Conservation (phyloP, 2,113 vertebrate species). For the Oenanthe melanoleuca region DNA sequence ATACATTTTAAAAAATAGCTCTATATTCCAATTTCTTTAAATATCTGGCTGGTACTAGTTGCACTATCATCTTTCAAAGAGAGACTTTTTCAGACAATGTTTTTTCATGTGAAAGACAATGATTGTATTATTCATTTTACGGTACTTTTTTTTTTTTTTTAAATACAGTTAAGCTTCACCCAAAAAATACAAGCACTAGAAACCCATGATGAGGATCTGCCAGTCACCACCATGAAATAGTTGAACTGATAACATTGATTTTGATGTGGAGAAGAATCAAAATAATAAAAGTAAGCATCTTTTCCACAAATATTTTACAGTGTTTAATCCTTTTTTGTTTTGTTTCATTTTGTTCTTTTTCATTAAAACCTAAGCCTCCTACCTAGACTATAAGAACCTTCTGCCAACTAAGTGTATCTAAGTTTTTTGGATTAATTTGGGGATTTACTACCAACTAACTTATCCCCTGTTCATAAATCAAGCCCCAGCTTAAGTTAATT, state of each 20-base stretch:
- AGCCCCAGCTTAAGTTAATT: slow-evolving; percentile 51
- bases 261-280: background rate
- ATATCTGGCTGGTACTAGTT: background rate
- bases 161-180: background rate
- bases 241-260: background rate
- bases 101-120: background rate
- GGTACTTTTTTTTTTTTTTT: background rate
- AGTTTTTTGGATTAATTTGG: slow-evolving; percentile 19
- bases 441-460: slow-evolving; percentile 26
- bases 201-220: background rate
- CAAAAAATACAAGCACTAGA: background rate
- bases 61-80: background rate
- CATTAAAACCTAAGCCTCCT: background rate
- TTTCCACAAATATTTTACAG: background rate
- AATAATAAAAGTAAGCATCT: background rate
- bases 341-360: background rate
- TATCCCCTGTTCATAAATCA: slow-evolving; percentile 28
- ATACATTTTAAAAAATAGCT: background rate
- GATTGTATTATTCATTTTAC: background rate
- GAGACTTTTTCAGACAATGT: background rate
- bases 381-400: background rate
- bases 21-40: background rate
- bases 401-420: background rate
- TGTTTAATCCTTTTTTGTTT: background rate
- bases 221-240: background rate